Conservation (phyloP, 2,113 vertebrate species). For the Columba janthina region DNA sequence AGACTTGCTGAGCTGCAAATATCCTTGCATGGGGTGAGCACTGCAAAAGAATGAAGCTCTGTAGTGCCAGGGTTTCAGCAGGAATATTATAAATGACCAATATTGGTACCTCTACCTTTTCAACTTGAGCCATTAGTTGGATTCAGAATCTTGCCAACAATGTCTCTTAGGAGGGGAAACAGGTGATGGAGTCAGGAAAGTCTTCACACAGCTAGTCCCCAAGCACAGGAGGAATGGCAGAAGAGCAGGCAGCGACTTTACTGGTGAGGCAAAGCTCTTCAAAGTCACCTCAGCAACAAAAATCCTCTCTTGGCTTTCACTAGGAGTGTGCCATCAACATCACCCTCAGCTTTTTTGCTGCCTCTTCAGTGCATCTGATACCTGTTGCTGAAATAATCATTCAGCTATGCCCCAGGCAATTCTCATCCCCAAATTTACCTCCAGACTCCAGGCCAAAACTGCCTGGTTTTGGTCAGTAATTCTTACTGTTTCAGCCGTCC, state of each 20-base stretch:
- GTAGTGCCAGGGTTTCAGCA: neutral
- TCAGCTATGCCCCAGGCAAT: neutral
- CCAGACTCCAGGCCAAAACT: neutral
- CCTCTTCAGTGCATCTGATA: fast-evolving
- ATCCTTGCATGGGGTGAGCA: neutral
- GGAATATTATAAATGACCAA: neutral
- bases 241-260: neutral
- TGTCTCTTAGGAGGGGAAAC: fast-evolving
- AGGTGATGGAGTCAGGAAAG: neutral
- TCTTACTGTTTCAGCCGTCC: neutral
- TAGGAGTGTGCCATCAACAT: fast-evolving
- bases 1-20: neutral
- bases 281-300: neutral
- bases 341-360: neutral
- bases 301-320: neutral
- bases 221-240: neutral
- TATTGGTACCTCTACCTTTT: neutral
- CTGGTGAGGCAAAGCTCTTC: neutral
- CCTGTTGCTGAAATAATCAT: neutral
- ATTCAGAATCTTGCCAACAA: neutral
- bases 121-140: neutral
- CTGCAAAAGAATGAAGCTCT: neutral
- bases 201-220: neutral
- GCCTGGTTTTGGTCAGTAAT: neutral
- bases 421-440: neutral